Base-by-base conservation (phyloP, 2,888 invertebrate species). In the Plutella xylostella region DNA sequence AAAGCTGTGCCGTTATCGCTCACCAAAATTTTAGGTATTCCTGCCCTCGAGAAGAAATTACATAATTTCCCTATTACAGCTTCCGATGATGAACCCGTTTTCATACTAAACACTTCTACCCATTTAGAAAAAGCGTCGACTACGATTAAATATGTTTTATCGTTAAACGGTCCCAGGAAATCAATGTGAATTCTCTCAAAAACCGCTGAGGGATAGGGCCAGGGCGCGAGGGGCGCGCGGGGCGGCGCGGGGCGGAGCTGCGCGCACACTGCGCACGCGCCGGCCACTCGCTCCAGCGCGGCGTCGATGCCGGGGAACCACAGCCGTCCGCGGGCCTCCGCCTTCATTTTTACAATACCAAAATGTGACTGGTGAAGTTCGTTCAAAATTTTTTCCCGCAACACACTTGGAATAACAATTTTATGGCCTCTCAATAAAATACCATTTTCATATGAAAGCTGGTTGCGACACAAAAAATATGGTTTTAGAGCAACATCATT, bases 121-220 rank as follows among this genome's bases (percentile, higher is more conserved):
- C 53, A 54, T 42, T 55, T 57, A 1, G 50, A 45, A 25, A 45
- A 38, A 5, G 52, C 51, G 21, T 54, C 54, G 1, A 53, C 45
- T 0, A 49, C 15, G 1, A 51, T 30, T 28, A 54, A 43, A 45
- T 45, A 55, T 7, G 25, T 45, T 4, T 35, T 14, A n/a, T 45
- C 37, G 2, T 45, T 21, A 7, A 50, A 43, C 1, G 51, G 51
- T 0, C 52, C 52, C n/a, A 55, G 15, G 42, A 53, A 51, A 28
- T 58, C 55, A 11, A 58, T 33, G 33, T 56, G 55, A n/a, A 52
- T n/a, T 14, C 55, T 30, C n/a, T 48, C 11, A 25, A 51, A 55
- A 2, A 51, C 41, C 1, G 30, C 18, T 2, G 35, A 17, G 2
- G 51, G 48, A 1, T 11, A 30, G 3, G 38, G 18, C 49, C 48